Evolutionary conservation across 2,888 invertebrate genomes (phyloP).

Genomic region (Acanthopleura granulata): DNA sequence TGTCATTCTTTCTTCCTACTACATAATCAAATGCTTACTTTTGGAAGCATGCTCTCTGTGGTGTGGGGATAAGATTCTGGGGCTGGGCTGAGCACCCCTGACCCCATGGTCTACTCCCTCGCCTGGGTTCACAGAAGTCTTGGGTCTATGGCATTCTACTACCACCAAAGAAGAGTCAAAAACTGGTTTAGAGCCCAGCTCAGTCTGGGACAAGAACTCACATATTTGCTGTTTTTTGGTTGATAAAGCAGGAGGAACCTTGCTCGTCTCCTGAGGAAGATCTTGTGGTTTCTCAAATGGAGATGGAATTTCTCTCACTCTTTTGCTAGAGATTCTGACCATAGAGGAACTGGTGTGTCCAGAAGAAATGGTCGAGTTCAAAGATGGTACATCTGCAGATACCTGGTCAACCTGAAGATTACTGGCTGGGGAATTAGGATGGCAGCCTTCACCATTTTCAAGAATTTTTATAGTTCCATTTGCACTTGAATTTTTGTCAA

Average conservation of each 20-base stretch:
- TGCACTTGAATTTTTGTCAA: too few species aligned
- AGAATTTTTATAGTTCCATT: background rate
- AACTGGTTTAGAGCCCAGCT: too few species aligned
- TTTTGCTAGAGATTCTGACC: constrained; percentile 53
- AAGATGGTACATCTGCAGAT: constrained; percentile 27
- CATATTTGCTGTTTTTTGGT: too few species aligned
- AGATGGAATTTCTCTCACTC: constrained; percentile 52
- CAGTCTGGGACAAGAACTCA: too few species aligned
- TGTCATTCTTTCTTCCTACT: constrained; percentile 23
- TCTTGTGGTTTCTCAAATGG: constrained; percentile 30
- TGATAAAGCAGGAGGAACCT: too few species aligned
- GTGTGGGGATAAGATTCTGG: too few species aligned
- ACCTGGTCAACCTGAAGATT: constrained; percentile 44
- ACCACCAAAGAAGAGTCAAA: too few species aligned
- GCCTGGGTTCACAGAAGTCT: too few species aligned
- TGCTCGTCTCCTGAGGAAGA: too few species aligned
- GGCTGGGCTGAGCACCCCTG: too few species aligned
- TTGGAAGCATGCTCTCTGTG: background rate
- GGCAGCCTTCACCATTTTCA: constrained; percentile 32
- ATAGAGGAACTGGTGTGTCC: constrained; percentile 47
- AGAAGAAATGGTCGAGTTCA: constrained; percentile 32
- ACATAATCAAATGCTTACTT: constrained; percentile 33
- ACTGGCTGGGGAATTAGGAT: constrained; percentile 52
- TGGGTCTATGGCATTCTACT: too few species aligned
- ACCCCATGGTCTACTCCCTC: too few species aligned